Evolutionary conservation across 2,113 vertebrate species (phyloP).

Genomic region (Sitta europaea): DNA sequence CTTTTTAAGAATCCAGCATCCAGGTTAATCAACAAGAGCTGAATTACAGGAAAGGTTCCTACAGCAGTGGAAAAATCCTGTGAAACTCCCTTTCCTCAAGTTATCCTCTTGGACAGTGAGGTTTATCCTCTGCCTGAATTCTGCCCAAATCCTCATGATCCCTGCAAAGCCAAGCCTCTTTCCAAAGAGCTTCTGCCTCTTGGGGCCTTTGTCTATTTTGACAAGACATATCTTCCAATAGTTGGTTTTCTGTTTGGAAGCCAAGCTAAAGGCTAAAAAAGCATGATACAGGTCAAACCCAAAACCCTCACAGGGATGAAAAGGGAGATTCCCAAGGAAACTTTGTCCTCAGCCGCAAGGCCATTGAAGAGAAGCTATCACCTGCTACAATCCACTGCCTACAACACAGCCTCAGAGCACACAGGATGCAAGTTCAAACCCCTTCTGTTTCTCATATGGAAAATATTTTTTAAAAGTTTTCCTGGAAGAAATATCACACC

Average conservation of each 20-base stretch:
- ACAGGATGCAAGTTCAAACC: neutral
- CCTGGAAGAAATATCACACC: neutral
- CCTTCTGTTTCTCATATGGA: neutral
- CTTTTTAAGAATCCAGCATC: conserved; percentile 42
- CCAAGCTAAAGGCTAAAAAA: neutral
- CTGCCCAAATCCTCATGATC: neutral
- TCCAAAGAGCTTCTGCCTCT: neutral
- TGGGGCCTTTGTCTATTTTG: neutral
- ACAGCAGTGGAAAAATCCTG: neutral
- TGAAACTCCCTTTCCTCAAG: neutral
- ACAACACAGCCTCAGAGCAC: neutral
- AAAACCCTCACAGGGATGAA: neutral
- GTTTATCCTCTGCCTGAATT: conserved; percentile 15
- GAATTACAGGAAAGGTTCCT: conserved; percentile 18
- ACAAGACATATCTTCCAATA: neutral
- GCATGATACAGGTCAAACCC: neutral
- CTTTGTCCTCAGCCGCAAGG: neutral
- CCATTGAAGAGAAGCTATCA: neutral
- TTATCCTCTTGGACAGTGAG: neutral
- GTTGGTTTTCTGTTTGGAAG: neutral
- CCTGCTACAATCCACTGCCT: neutral
- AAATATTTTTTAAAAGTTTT: neutral
- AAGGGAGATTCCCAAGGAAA: neutral
- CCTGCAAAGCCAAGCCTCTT: neutral
- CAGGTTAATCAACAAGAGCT: conserved; percentile 48